These are phyloP conservation scores for Sebastes fasciatus DNA, from an alignment of 2,113 vertebrate species.

Conservation along the genomic window DNA sequence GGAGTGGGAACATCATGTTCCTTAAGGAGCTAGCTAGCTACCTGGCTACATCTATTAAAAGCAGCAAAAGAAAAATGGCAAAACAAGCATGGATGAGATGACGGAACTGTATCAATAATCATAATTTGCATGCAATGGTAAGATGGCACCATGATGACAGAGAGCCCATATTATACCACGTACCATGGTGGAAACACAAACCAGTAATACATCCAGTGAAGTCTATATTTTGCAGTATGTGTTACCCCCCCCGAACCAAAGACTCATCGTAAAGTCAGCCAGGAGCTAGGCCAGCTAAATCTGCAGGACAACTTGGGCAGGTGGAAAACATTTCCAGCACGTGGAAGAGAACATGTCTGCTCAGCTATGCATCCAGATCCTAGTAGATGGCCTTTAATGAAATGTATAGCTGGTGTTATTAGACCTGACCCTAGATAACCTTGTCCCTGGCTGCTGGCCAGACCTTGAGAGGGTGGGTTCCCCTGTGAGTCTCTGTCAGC, in stretches of 20 bases:
- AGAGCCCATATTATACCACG: neutral
- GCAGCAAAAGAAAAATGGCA: neutral
- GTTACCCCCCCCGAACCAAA: neutral
- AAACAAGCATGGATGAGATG: neutral
- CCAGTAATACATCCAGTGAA: neutral
- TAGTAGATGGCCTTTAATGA: slow-evolving; percentile 36
- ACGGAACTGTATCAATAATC: neutral
- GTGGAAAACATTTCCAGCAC: slow-evolving; percentile 8
- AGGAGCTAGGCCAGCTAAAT: slow-evolving; percentile 14
- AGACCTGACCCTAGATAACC: slow-evolving; percentile 52
- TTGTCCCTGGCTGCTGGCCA: slow-evolving; percentile 31
- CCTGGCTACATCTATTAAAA: neutral
- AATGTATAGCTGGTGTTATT: slow-evolving; percentile 36
- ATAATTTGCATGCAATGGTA: neutral
- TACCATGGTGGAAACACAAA: neutral
- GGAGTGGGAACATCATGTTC: too few relatives aligned
- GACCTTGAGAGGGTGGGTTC: slow-evolving; percentile 23
- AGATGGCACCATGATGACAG: neutral
- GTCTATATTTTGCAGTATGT: neutral
- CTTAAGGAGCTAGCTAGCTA: neutral
- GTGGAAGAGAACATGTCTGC: neutral
- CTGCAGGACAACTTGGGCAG: slow-evolving; percentile 1
- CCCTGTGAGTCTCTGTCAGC: slow-evolving; percentile 14
- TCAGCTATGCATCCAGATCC: neutral
- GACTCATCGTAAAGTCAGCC: neutral